Evolutionary conservation across 1,140 invertebrate genomes (phyloP).

Genomic region (Pogonus chalceus): DNA sequence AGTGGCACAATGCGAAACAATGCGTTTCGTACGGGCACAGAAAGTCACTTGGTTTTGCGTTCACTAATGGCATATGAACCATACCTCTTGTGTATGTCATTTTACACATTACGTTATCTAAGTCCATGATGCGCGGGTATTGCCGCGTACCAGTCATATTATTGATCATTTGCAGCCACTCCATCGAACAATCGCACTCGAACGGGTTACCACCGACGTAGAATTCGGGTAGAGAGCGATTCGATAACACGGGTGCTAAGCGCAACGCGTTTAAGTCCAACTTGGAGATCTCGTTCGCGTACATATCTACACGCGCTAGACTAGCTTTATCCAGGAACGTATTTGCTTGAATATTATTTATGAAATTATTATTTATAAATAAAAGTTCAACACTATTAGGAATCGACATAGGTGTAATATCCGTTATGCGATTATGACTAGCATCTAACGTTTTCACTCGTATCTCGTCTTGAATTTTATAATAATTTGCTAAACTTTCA

Average conservation of each 20-base stretch:
- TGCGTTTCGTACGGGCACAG: constrained; percentile 85
- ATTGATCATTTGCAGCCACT: constrained; percentile 81
- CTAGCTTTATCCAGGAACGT: constrained; percentile 78
- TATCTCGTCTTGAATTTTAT: constrained; percentile 68
- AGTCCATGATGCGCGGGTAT: constrained; percentile 76
- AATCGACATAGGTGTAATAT: constrained; percentile 66
- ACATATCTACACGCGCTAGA: constrained; percentile 77
- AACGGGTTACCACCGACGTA: constrained; percentile 84
- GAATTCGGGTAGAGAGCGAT: constrained; percentile 68
- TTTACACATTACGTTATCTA: constrained; percentile 75
- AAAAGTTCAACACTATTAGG: constrained; percentile 82
- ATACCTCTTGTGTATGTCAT: constrained; percentile 64
- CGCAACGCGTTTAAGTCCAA: constrained; percentile 71
- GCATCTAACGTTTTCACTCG: constrained; percentile 73
- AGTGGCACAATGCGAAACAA: constrained; percentile 86
- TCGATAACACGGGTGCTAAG: constrained; percentile 56
- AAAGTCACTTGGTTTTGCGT: constrained; percentile 66
- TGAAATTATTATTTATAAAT: constrained; percentile 83
- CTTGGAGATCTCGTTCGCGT: constrained; percentile 72
- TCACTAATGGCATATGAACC: constrained; percentile 56
- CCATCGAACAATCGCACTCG: constrained; percentile 85
- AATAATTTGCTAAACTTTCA: constrained; percentile 75
- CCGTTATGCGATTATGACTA: constrained; percentile 75
- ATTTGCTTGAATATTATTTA: constrained; percentile 66
- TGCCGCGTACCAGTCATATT: constrained; percentile 69